Evolutionary conservation across 2,113 vertebrate genomes (phyloP), one percentile per base, ranked within the genome.

Genomic region (Otis tarda): DNA sequence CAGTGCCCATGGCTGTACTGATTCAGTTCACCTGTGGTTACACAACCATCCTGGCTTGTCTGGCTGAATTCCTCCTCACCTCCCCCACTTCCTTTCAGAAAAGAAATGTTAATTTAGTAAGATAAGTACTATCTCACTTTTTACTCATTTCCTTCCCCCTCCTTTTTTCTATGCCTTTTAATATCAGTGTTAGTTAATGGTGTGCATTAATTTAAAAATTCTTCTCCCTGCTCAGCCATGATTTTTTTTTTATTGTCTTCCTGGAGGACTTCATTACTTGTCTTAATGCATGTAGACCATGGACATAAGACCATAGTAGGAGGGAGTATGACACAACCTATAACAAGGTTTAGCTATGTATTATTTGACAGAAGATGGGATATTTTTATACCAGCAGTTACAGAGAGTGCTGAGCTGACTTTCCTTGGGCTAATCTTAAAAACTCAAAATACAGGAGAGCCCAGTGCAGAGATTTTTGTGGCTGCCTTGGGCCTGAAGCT

Each of bases 331-430:
- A 78, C 80, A 87, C 18, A 52, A 75, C 28, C 41, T 61, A 30
- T 87, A 57, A 52, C 24, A 71, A 47, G 24, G 31, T 71, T 92
- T 67, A 91, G 80, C 61, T 49, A 43, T 60, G 61, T 81, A 17
- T 67, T 89, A 9, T 84, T 91, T 91, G 87, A 84, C 73, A 81
- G 56, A 59, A 78, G 80, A 70, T 63, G 56, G 22, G 64, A 28
- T 96, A 87, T 92, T 95, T 96, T 91, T 95, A 89, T 70, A 83
- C 60, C 21, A 87, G 30, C 56, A 68, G 68, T 92, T 87, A 57
- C 52, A 90, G 79, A 47, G 55, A 55, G 83, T 43, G 43, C 56
- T 71, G 77, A 92, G 52, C 39, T 68, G 35, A 56, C 80, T 94
- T 84, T 81, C 69, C 80, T 91, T 89, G 60, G 80, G 87, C 73